These are phyloP conservation scores for Agrotis exclamationis DNA, from an alignment of 2,888 invertebrate genomes.

Conservation along the genomic window DNA sequence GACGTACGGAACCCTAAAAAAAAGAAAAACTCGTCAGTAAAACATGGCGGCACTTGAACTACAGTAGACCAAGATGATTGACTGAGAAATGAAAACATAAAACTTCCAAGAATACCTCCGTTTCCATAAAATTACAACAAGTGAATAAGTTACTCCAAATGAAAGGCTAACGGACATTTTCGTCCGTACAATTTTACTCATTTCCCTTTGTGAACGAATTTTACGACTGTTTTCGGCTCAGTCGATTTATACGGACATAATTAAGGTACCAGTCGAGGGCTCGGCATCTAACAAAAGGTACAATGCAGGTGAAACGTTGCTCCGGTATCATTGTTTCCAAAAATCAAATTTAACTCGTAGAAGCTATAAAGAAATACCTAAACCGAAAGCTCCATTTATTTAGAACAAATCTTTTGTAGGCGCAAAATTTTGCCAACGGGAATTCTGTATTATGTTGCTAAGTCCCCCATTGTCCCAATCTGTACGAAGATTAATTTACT, in stretches of 20 bases:
- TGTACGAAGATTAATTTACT: conserved; percentile 87
- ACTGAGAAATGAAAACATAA: conserved; percentile 57
- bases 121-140: conserved; percentile 62
- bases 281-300: conserved; percentile 48
- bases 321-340: conserved; percentile 56
- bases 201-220: conserved; percentile 64
- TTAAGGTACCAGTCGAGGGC: conserved; percentile 54
- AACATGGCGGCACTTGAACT: conserved; percentile 30
- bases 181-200: conserved; percentile 61
- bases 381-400: conserved; percentile 69
- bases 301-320: conserved; percentile 54
- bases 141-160: conserved; percentile 60
- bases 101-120: conserved; percentile 55
- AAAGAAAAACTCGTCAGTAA: not conserved
- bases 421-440: conserved; percentile 76
- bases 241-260: conserved; percentile 64
- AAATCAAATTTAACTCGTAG: conserved; percentile 62
- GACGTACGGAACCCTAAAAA: no score
- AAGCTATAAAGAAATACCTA: conserved; percentile 49
- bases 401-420: conserved; percentile 76
- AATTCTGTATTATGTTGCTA: conserved; percentile 82
- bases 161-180: conserved; percentile 60
- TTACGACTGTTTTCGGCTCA: conserved; percentile 61
- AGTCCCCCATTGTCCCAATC: conserved; percentile 85
- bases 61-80: conserved; percentile 46